Conservation (phyloP, 2,797 vertebrate genomes). For the Hemitrygon akajei region DNA sequence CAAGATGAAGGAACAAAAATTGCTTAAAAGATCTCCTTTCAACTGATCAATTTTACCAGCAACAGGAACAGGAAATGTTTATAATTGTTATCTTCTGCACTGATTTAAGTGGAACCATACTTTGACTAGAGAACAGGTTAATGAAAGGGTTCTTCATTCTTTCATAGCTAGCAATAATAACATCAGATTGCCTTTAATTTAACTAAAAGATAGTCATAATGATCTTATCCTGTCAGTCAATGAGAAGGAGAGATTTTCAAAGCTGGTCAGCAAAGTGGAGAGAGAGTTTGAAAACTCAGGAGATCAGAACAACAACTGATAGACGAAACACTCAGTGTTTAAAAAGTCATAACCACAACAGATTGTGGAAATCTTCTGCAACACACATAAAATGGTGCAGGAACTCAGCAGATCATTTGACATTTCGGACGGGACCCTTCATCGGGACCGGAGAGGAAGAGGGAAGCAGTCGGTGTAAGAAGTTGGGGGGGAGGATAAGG, state of each 20-base stretch:
- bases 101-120: constrained; percentile 22
- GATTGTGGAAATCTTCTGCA: too few relatives aligned
- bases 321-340: neutral
- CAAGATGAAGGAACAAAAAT: constrained; percentile 18
- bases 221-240: neutral
- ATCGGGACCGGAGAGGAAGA: neutral
- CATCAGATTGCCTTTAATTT: constrained; percentile 16
- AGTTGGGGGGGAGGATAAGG: too few relatives aligned
- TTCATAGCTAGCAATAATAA: neutral
- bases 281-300: neutral
- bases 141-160: neutral
- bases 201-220: neutral
- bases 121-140: neutral
- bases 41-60: neutral
- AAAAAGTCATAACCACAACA: neutral
- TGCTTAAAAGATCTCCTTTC: neutral
- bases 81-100: constrained; percentile 8
- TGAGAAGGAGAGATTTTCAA: neutral
- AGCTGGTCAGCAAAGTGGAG: neutral
- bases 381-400: too few relatives aligned
- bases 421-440: too few relatives aligned
- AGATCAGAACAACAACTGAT: neutral
- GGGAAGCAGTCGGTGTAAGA: too few relatives aligned
- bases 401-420: too few relatives aligned
- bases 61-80: neutral